Evolutionary conservation across 2,113 vertebrate species (phyloP).

Genomic region (Cepphus grylle): DNA sequence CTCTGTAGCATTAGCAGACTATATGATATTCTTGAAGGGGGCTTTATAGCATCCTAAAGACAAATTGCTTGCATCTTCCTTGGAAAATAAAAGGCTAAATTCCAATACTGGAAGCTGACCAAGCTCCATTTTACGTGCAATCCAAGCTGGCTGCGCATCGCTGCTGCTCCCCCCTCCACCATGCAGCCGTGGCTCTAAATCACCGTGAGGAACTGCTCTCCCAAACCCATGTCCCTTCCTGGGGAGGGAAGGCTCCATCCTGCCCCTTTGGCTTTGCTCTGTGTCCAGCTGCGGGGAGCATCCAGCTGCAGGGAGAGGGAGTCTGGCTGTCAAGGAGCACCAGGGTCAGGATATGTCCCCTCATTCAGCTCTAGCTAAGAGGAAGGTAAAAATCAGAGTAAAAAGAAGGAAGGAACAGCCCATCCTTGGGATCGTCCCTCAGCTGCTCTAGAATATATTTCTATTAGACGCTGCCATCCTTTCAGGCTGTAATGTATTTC

Average conservation of each 20-base stretch:
- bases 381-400: background rate
- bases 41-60: slow-evolving; percentile 38
- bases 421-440: background rate
- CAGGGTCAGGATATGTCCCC: background rate
- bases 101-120: background rate
- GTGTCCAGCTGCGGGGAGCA: background rate
- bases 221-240: background rate
- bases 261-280: background rate
- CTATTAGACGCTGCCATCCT: background rate
- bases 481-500: background rate
- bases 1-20: slow-evolving; percentile 17
- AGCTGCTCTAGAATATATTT: background rate
- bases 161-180: background rate
- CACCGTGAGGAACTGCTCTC: background rate
- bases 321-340: background rate
- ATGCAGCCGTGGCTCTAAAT: background rate
- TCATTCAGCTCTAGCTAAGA: background rate
- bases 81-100: background rate
- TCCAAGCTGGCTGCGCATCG: background rate
- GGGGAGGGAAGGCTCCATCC: background rate
- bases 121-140: background rate
- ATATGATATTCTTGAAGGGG: slow-evolving; percentile 1
- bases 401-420: background rate
- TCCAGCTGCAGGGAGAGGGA: background rate
- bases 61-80: slow-evolving; percentile 13